A percentile compares a stretch with the other conserved stretches of the same genome.
These are phyloP conservation scores for Morinoia aosen DNA, from an alignment of 2,888 invertebrate species.

Conservation along the genomic window DNA sequence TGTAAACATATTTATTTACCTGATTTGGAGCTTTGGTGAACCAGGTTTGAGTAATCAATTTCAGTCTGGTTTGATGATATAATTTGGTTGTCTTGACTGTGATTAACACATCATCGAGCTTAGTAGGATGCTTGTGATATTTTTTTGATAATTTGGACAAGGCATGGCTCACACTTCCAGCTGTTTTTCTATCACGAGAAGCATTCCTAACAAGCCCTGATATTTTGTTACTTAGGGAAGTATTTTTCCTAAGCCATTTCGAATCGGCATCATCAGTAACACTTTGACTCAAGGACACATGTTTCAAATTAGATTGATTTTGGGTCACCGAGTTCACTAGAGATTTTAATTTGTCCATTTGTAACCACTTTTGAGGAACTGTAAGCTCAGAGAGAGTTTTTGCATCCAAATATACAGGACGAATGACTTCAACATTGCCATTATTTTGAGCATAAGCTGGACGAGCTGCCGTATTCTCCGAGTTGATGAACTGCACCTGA, in stretches of 20 bases:
- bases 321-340: background rate
- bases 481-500: slow-evolving; percentile 2
- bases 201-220: background rate
- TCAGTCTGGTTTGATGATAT: slow-evolving; percentile 87
- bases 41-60: slow-evolving; percentile 94
- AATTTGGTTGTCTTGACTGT: slow-evolving; percentile 94
- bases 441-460: background rate
- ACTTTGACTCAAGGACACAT: background rate
- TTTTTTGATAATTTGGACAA: background rate
- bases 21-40: slow-evolving; percentile 91
- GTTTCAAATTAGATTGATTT: background rate
- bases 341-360: background rate
- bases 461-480: background rate
- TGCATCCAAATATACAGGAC: background rate
- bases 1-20: slow-evolving; percentile 75
- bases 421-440: slow-evolving; percentile 8
- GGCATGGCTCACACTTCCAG: background rate
- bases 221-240: background rate
- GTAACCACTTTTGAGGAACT: background rate
- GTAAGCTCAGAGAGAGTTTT: background rate
- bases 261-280: background rate
- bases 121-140: slow-evolving; percentile 74
- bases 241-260: background rate
- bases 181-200: background rate
- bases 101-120: slow-evolving; percentile 90